Conservation (phyloP, 2,797 vertebrate genomes). For the Pantherophis vulpinus region DNA sequence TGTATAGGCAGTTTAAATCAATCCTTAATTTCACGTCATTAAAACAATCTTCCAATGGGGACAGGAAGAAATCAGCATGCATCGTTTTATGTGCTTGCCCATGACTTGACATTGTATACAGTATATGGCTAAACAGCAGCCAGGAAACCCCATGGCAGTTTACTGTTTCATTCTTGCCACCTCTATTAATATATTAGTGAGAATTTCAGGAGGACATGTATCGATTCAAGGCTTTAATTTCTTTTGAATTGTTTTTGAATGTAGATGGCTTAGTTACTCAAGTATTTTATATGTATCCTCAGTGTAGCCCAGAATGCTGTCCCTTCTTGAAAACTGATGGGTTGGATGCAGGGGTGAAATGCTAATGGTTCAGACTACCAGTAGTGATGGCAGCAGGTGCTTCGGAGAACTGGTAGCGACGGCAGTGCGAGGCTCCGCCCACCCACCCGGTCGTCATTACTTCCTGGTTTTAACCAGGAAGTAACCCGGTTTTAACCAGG, state of each 20-base stretch:
- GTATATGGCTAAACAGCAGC: not conserved
- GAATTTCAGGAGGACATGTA: not conserved
- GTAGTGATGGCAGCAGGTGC: too few relatives aligned
- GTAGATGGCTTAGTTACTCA: not conserved
- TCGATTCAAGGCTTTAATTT: not conserved
- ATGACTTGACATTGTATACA: not conserved
- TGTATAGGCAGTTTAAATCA: not conserved
- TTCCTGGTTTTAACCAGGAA: too few relatives aligned
- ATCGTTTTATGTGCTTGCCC: not conserved
- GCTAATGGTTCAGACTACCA: too few relatives aligned
- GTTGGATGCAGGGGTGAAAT: not conserved
- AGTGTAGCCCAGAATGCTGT: not conserved
- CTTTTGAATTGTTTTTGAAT: not conserved
- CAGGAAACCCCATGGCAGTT: not conserved
- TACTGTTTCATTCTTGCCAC: not conserved
- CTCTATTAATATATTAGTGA: not conserved
- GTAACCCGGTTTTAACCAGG: too few relatives aligned
- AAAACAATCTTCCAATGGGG: not conserved
- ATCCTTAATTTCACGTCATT: not conserved
- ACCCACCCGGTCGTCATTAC: too few relatives aligned
- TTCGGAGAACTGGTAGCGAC: too few relatives aligned
- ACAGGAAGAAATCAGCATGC: not conserved
- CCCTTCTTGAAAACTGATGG: not conserved
- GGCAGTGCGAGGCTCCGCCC: too few relatives aligned
- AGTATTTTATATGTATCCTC: not conserved